Evolutionary conservation across 1,140 invertebrate genomes (phyloP).

Genomic region (Drosophila erecta): DNA sequence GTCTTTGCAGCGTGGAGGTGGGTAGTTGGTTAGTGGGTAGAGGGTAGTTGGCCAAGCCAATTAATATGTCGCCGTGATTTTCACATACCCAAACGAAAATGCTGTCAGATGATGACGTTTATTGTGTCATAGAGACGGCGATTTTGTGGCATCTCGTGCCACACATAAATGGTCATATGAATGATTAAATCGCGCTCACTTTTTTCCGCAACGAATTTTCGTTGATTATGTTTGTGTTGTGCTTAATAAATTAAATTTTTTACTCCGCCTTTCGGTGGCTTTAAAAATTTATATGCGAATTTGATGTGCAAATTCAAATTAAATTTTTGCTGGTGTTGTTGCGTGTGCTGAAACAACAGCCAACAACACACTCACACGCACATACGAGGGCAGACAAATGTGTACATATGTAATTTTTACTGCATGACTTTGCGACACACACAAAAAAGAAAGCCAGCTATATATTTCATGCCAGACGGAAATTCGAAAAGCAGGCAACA

Average conservation of each 20-base stretch:
- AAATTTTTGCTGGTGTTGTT: conserved; percentile 62
- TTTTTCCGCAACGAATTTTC: conserved; percentile 22
- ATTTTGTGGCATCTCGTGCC: conserved; percentile 32
- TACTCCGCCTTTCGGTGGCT: conserved; percentile 3
- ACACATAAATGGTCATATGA: conserved; percentile 66
- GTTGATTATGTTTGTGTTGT: conserved; percentile 26
- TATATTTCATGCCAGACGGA: conserved; percentile 74
- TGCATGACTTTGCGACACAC: conserved; percentile 58
- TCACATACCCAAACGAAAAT: conserved; percentile 27
- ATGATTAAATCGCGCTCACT: conserved; percentile 52
- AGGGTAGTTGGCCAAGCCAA: conserved; percentile 29
- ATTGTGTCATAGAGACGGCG: conserved; percentile 57
- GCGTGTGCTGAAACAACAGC: conserved; percentile 22
- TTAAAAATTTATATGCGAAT: conserved; percentile 73
- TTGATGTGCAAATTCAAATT: conserved; percentile 81
- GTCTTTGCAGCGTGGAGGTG: not conserved
- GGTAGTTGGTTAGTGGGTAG: not conserved
- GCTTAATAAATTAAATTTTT: conserved; percentile 59
- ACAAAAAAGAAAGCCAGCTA: conserved; percentile 49
- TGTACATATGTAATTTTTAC: conserved; percentile 53
- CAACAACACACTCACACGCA: conserved; percentile 8
- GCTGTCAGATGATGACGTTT: conserved; percentile 64
- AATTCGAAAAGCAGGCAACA: conserved; percentile 55
- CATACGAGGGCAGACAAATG: conserved; percentile 12
- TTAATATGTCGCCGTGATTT: conserved; percentile 61